Base-by-base conservation (phyloP, 2,888 invertebrate genomes). In the Agonopterix arenella region DNA sequence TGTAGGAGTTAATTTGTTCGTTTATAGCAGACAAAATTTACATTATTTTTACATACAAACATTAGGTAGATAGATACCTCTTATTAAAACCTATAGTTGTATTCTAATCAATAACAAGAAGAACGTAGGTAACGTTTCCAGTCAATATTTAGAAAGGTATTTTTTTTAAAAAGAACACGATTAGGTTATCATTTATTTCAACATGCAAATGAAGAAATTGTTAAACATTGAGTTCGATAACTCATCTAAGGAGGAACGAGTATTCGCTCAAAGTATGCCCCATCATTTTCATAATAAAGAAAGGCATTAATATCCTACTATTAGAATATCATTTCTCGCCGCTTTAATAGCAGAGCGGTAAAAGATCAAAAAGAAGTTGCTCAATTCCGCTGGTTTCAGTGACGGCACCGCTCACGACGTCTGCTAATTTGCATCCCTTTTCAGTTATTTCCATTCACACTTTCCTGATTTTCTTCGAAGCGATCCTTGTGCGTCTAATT, bases 391-490 rank as follows among this genome's bases (percentile, higher is more conserved):
- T 44, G 50, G 46, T 40, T 49, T 40, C 37, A 36, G 43, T 40
- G 40, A 28, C 28, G 28, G 28, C 28, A 5, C 4, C 44, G 5
- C 16, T 18, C 18, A 28, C 28, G 43, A 44, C 53, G 53, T 38
- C 36, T 40, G 47, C 45, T 59, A 55, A 62, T 64, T 64, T 62
- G 50, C 57, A 64, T 64, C 53, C 55, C 55, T 57, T 58, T 64
- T 13, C 43, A 43, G 52, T 54, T 50, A 46, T 48, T 46, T 41
- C 55, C 38, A 44, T 58, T 52, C 36, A 52, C 48, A 52, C 49
- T 46, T 49, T 50, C 53, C 56, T 54, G 51, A 51, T 51, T 51
- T 51, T 37, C 40, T 18, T 13, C 48, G 4, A 10, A 45, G 47
- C 47, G 45, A 48, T 48, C 40, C 40, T 28, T 44, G 13, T 43